Evolutionary conservation across 2,797 vertebrate species (phyloP), one percentile per base, ranked within the genome.

Genomic region (Fundulus diaphanus): DNA sequence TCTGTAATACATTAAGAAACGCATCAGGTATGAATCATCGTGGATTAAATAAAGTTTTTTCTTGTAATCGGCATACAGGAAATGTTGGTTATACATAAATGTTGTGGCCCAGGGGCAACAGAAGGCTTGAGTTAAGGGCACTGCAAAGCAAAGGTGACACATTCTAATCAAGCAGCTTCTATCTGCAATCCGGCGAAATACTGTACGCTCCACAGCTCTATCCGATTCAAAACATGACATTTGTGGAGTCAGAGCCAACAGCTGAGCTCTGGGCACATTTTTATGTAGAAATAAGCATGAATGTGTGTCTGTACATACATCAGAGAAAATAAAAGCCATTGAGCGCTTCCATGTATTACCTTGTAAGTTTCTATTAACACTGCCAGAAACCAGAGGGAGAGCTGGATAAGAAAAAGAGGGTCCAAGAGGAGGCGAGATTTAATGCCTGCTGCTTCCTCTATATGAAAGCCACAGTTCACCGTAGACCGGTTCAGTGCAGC

Each of bases 301-400:
- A 85, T 80, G 49, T 72, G 81, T 20, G 12, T 83, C 82, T 88
- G 72, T 82, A 71, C 75, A 67, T 86, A 78, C 83, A 88, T 93
- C 85, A 90, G 89, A 88, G 82, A 59, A 75, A 76, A 82, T 72
- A 56, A 51, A 76, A 74, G 84, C 83, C 79, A 78, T 78, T 75
- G 80, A 89, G 82, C 7, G 22, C 68, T 83, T 70, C 74, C 78
- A 56, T 89, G 83, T 79, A 85, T 76, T 69, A 59, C 78, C 74
- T 87, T 90, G 88, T 91, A 83, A 88, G 75, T 83, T 87, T 85
- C 56, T 86, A 81, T 90, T 79, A 87, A 82, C 81, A 51, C 68
- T 59, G 70, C 72, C 80, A 78, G 78, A 84, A 83, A 85, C 76
- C 82, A 87, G 69, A 74, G 51, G 35, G 18, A 77, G 80, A 56